Percentiles rank a stretch among this genome's conserved stretches.
These are phyloP conservation scores for Agrochola litura DNA, from an alignment of 2,888 invertebrate genomes.

Conservation along the genomic window DNA sequence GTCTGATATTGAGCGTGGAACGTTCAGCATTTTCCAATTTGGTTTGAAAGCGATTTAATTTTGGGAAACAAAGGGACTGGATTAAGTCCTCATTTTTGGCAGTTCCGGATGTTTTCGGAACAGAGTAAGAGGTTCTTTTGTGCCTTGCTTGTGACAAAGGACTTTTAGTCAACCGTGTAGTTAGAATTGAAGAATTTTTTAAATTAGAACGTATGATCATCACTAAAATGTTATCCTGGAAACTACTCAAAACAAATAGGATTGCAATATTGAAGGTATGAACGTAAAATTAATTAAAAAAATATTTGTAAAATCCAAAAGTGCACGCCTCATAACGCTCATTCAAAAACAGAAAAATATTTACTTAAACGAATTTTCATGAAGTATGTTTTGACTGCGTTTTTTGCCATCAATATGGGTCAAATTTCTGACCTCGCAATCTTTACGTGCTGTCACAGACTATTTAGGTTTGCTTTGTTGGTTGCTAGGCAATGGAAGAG, in stretches of 20 bases:
- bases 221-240: neutral
- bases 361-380: too few relatives aligned
- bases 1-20: conserved; percentile 61
- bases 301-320: too few relatives aligned
- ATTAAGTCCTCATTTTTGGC: conserved; percentile 78
- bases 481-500: too few relatives aligned
- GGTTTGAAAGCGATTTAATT: conserved; percentile 84
- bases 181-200: neutral
- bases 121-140: conserved; percentile 57
- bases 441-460: too few relatives aligned
- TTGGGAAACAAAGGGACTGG: conserved; percentile 81
- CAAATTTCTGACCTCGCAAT: too few relatives aligned
- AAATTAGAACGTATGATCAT: neutral
- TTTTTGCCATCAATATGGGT: too few relatives aligned
- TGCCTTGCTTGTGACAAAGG: conserved; percentile 6
- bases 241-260: neutral
- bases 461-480: too few relatives aligned
- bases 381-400: too few relatives aligned
- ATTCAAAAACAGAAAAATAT: too few relatives aligned
- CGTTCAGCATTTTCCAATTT: conserved; percentile 80
- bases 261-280: too few relatives aligned
- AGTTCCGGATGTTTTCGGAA: conserved; percentile 62
- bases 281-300: too few relatives aligned
- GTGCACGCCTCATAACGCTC: too few relatives aligned
- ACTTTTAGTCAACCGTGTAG: conserved; percentile 5